Percentiles rank a stretch among this genome's conserved stretches.
phyloP scores from a whole-genome alignment of 2,888 invertebrate genomes.

The Gisinianus flammeolus region DNA sequence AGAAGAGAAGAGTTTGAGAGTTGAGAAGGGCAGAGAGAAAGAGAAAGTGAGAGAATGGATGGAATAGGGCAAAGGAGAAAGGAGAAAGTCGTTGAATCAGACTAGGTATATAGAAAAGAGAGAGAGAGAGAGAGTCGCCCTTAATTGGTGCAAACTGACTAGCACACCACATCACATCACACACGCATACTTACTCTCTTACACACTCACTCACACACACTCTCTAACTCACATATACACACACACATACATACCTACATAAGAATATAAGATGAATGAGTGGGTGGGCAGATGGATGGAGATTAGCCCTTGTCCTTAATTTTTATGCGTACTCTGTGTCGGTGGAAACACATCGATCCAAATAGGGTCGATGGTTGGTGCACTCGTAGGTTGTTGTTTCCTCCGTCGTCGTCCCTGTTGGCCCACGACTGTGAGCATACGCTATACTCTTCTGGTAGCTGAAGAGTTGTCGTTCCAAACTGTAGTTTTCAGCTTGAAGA shows the following conservation, averaged over 20 bases:
- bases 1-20: neutral
- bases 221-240: too few relatives aligned
- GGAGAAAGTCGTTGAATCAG: slow-evolving; percentile 11
- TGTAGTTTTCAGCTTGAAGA: slow-evolving; percentile 82
- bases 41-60: neutral
- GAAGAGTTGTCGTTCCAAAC: slow-evolving; percentile 79
- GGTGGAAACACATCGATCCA: slow-evolving; percentile 70
- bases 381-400: slow-evolving; percentile 54
- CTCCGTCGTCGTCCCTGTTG: slow-evolving; percentile 58
- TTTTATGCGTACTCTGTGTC: slow-evolving; percentile 76
- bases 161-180: too few relatives aligned
- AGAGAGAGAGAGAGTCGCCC: too few relatives aligned
- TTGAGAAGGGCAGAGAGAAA: neutral
- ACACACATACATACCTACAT: too few relatives aligned
- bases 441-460: slow-evolving; percentile 82
- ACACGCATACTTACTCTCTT: too few relatives aligned
- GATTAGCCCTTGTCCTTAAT: slow-evolving; percentile 26
- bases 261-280: slow-evolving; percentile 1
- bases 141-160: slow-evolving; percentile 12
- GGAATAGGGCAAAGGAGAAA: neutral
- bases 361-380: slow-evolving; percentile 57
- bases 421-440: slow-evolving; percentile 67
- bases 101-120: neutral
- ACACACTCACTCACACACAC: too few relatives aligned
- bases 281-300: slow-evolving; percentile 31